Evolutionary conservation across 1,140 invertebrate species (phyloP).

Genomic region (Eubasilissa regina): DNA sequence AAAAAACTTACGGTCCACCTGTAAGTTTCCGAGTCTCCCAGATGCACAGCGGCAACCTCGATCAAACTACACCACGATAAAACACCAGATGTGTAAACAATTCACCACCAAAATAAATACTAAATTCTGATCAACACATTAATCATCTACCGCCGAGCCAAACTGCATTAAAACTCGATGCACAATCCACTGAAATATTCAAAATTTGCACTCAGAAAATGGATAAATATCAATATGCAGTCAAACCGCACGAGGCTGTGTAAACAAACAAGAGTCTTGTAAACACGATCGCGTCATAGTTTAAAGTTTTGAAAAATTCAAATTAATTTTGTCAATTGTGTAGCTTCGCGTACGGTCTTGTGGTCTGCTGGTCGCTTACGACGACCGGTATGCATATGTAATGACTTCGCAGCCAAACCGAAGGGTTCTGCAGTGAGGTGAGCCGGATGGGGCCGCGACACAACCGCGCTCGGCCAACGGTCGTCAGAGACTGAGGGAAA

Average conservation of each 20-base stretch:
- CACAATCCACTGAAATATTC: slow-evolving; percentile 3
- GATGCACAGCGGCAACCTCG: not conserved
- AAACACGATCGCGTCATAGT: not conserved
- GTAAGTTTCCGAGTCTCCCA: slow-evolving; percentile 5
- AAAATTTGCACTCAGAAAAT: not conserved
- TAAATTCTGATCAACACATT: slow-evolving; percentile 4
- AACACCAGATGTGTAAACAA: slow-evolving; percentile 8
- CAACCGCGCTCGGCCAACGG: slow-evolving; percentile 1
- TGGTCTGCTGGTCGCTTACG: not conserved
- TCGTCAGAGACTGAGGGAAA: slow-evolving; percentile 18
- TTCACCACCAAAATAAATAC: slow-evolving; percentile 15
- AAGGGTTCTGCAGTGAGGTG: not conserved
- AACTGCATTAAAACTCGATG: not conserved
- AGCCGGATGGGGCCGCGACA: not conserved
- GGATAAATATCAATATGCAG: slow-evolving; percentile 15
- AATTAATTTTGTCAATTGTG: not conserved
- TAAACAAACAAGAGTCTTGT: slow-evolving; percentile 13
- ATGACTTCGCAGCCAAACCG: not conserved
- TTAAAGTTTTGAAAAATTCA: not conserved
- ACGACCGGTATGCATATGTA: not conserved
- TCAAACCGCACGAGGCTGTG: not conserved
- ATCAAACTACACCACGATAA: not conserved
- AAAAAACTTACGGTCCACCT: not conserved
- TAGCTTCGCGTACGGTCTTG: not conserved
- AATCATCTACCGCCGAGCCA: slow-evolving; percentile 13